These are phyloP conservation scores for Gorsachius magnificus DNA, from an alignment of 2,797 vertebrate species.

Conservation along the genomic window DNA sequence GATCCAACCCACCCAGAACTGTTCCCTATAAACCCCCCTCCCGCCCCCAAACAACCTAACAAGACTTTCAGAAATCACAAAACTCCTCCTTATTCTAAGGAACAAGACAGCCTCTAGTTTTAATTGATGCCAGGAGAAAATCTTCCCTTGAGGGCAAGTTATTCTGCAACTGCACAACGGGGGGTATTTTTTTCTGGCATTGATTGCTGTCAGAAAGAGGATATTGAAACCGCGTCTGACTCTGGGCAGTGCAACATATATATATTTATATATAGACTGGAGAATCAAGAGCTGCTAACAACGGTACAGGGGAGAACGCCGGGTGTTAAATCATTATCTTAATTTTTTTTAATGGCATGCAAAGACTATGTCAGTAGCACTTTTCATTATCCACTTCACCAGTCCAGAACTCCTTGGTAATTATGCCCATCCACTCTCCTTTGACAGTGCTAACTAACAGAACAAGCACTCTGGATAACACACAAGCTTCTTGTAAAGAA, in stretches of 20 bases:
- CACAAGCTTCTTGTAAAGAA: background rate
- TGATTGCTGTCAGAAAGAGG: background rate
- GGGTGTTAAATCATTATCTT: background rate
- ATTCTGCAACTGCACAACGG: rapidly evolving
- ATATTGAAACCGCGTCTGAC: rapidly evolving
- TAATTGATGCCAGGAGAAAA: background rate
- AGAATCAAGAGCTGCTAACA: background rate
- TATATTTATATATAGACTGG: rapidly evolving
- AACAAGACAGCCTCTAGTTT: background rate
- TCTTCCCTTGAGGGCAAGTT: background rate
- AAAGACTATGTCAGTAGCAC: constrained; percentile 42
- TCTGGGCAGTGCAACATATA: background rate
- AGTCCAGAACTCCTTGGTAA: constrained; percentile 64
- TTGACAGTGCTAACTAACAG: constrained; percentile 21
- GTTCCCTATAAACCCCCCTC: too few relatives aligned
- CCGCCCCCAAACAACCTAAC: background rate
- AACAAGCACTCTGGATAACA: constrained; percentile 6
- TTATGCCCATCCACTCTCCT: constrained; percentile 58
- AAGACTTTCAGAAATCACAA: background rate
- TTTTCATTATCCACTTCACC: constrained; percentile 73
- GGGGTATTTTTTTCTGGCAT: background rate
- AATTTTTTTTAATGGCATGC: constrained; percentile 26
- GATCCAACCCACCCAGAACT: background rate
- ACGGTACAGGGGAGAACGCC: background rate
- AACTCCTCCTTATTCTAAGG: background rate